Conservation (phyloP, 1,140 invertebrate species). For the Zaprionus davidi region DNA sequence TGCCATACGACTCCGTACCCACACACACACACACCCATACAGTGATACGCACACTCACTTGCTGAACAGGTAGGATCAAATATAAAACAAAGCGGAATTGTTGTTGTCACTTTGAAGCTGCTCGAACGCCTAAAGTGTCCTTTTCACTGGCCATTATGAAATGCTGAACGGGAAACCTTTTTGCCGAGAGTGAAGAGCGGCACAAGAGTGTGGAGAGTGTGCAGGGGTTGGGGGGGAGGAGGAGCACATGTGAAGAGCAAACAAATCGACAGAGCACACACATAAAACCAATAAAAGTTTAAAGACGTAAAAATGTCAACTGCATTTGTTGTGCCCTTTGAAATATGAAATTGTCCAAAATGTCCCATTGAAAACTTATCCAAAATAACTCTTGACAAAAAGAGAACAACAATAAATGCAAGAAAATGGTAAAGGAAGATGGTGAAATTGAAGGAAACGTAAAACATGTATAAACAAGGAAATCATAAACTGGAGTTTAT, state of each 20-base stretch:
- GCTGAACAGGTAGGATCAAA: conserved; percentile 57
- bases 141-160: conserved; percentile 66
- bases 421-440: background rate
- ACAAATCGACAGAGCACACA: conserved; percentile 63
- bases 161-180: conserved; percentile 42
- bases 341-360: conserved; percentile 70
- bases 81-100: conserved; percentile 62
- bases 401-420: background rate
- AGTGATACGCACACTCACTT: conserved; percentile 18
- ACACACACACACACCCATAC: too few species aligned
- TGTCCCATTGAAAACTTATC: conserved; percentile 26
- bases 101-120: conserved; percentile 68
- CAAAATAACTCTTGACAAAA: conserved; percentile 38
- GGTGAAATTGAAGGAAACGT: conserved; percentile 15
- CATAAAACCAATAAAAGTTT: conserved; percentile 73
- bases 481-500: conserved; percentile 63
- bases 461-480: conserved; percentile 36
- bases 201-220: background rate
- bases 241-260: conserved; percentile 25
- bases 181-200: background rate
- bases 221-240: background rate
- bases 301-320: conserved; percentile 77
- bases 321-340: conserved; percentile 69
- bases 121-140: conserved; percentile 66
- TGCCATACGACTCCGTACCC: too few species aligned